These are phyloP conservation scores for Anastatus disparis DNA, from an alignment of 1,140 invertebrate genomes.

Conservation along the genomic window DNA sequence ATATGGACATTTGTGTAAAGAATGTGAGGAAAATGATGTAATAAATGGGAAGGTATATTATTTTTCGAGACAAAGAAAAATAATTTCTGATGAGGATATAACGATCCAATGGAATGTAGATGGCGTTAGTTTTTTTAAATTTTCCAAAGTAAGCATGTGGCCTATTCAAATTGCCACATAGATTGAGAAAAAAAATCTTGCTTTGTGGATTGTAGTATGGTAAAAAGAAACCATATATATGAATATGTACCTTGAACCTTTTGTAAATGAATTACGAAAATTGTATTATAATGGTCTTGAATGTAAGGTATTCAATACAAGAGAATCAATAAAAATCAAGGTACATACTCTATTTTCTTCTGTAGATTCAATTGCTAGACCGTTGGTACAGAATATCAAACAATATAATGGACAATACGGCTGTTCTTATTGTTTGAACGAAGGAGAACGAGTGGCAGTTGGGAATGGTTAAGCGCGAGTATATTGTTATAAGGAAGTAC, in stretches of 20 bases:
- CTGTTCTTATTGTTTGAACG: too few relatives aligned
- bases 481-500: too few relatives aligned
- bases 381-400: too few relatives aligned
- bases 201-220: constrained; percentile 38
- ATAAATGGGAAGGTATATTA: too few relatives aligned
- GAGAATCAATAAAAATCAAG: constrained; percentile 23
- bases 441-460: neutral
- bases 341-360: constrained; percentile 31
- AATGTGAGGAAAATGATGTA: too few relatives aligned
- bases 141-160: constrained; percentile 25
- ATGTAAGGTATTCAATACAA: neutral
- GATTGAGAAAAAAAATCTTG: constrained; percentile 43
- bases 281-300: constrained; percentile 34
- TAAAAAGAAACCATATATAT: constrained; percentile 31
- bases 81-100: neutral
- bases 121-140: neutral
- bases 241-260: constrained; percentile 40
- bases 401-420: constrained; percentile 1
- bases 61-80: neutral
- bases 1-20: too few relatives aligned
- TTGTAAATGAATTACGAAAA: constrained; percentile 41
- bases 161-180: constrained; percentile 36
- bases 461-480: neutral
- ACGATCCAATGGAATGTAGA: too few relatives aligned
- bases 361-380: constrained; percentile 35